Evolutionary conservation across 1,140 invertebrate genomes (phyloP), one percentile per base, ranked within the genome.

Genomic region (Bombus haemorrhoidalis): DNA sequence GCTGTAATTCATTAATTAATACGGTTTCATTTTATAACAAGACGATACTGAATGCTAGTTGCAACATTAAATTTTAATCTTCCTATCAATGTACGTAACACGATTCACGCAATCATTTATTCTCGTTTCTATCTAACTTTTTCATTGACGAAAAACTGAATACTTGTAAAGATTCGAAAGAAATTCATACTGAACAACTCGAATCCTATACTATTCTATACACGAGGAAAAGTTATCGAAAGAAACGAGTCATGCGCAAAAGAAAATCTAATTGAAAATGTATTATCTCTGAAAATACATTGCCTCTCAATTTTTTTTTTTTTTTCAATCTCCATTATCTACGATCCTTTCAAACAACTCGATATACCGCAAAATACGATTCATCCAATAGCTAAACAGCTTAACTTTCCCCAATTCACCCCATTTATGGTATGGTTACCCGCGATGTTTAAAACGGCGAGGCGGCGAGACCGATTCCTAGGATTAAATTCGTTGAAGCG

Each of bases 401-500:
- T 39, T 25, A 39, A 39, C 8, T 39, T 15, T 28, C 22, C 6
- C 68, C 68, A 53, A 53, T 53, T 53, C 66, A 22, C 0, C 12
- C 32, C 8, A 47, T 22, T 53, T 41, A 2, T 37, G 47, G 68
- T 18, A 84, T 76, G 83, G 76, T 72, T 64, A 53, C 39, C 64
- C 5, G 64, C 64, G 64, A 75, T 37, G 8, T 15, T 12, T 9
- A 12, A 6, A 28, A 79, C 47, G 28, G 53, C 25, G 53, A 62
- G 76, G 68, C 83, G 66, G 75, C 71, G 76, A 79, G 39, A 78
- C n/a, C 66, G 76, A 39, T 78, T 47, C 32, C 53, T 72, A 80
- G 73, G 64, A 77, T 86, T 79, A 78, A 89, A 88, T 88, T 88
- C 88, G 88, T 89, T 89, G 87, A 89, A 89, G 83, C 80, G 53